phyloP scores from a whole-genome alignment of 2,797 vertebrate species.

The Spinus pinus region DNA sequence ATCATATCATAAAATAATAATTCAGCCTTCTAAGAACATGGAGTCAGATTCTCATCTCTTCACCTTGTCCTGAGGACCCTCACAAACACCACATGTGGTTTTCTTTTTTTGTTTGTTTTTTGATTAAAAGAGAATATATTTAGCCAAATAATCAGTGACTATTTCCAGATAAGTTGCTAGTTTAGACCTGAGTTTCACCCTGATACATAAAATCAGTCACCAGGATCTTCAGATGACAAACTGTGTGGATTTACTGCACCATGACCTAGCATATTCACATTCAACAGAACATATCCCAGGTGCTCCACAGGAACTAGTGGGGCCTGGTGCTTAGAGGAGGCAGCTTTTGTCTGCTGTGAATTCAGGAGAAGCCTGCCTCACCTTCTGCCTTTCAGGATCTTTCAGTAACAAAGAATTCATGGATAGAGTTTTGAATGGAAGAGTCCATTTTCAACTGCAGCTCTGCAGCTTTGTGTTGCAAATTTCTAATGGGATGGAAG shows the following conservation, averaged over 20 bases:
- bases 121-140: not conserved
- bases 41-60: too few relatives aligned
- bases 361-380: not conserved
- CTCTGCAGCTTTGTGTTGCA: not conserved
- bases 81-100: too few relatives aligned
- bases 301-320: not conserved
- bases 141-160: not conserved
- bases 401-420: not conserved
- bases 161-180: not conserved
- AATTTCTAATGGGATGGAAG: not conserved
- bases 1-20: too few relatives aligned
- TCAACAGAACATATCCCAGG: rapidly evolving
- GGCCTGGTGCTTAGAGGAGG: not conserved
- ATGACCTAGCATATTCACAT: rapidly evolving
- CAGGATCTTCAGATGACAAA: not conserved
- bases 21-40: too few relatives aligned
- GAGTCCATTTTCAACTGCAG: not conserved
- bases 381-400: not conserved
- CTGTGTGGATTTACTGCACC: not conserved
- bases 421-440: not conserved
- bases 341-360: not conserved
- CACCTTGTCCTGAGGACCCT: too few relatives aligned
- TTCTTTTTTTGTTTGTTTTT: not conserved
- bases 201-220: not conserved
- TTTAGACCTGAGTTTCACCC: not conserved